phyloP scores from a whole-genome alignment of 2,797 vertebrate genomes.

The Gobio occitaniae region DNA sequence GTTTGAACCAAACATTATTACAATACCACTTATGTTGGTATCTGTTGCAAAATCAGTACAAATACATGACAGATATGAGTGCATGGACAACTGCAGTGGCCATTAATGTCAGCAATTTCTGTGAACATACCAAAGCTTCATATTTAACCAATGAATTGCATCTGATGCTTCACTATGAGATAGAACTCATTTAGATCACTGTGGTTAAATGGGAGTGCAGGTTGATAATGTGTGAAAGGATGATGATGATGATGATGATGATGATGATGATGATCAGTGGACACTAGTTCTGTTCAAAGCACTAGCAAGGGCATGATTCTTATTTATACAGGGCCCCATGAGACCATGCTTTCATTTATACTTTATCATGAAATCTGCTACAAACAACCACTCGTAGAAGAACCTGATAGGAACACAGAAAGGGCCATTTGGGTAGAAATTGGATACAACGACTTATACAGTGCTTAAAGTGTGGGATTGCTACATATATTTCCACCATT shows the following conservation, averaged over 20 bases:
- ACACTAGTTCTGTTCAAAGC: not conserved
- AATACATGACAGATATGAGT: not conserved
- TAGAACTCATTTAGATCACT: not conserved
- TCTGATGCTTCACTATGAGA: not conserved
- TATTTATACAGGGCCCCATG: conserved; percentile 11
- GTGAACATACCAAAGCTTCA: not conserved
- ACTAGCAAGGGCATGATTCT: conserved; percentile 36
- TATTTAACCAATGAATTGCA: not conserved
- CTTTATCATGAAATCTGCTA: conserved; percentile 40
- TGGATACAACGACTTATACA: conserved; percentile 17
- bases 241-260: not conserved
- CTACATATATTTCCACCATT: conserved; percentile 13
- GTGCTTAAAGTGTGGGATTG: not conserved
- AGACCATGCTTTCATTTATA: conserved; percentile 20
- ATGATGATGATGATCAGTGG: not conserved
- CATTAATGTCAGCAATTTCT: not conserved
- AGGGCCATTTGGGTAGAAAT: not conserved
- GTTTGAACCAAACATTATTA: not conserved
- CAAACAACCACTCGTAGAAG: not conserved
- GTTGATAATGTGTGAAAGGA: not conserved
- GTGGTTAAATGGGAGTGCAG: not conserved
- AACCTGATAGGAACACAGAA: not conserved
- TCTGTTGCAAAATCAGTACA: not conserved
- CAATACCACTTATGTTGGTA: not conserved
- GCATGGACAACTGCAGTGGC: not conserved